Percentiles rank a stretch among this genome's conserved stretches.
phyloP scores from a whole-genome alignment of 2,888 invertebrate species.

The Lepidocyrtinus sp. region DNA sequence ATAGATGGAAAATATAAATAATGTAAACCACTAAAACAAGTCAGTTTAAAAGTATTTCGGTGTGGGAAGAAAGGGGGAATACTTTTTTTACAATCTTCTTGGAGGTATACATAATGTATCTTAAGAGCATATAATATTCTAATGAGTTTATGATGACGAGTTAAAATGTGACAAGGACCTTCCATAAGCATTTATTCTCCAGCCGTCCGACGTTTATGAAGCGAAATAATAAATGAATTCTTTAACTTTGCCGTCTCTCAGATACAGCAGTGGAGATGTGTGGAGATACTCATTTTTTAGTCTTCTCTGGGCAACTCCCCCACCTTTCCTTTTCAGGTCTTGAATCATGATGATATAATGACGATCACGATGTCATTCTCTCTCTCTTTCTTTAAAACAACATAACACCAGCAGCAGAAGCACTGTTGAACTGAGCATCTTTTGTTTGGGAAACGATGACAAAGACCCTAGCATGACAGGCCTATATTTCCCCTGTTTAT shows the following conservation, averaged over 20 bases:
- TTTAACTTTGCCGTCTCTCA: constrained; percentile 1
- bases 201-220: constrained; percentile 21
- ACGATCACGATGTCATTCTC: constrained; percentile 41
- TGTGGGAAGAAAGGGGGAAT: not conserved
- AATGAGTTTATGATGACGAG: constrained; percentile 62
- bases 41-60: constrained; percentile 8
- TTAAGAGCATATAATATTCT: constrained; percentile 42
- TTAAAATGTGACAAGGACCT: constrained; percentile 28
- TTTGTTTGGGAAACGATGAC: constrained; percentile 32
- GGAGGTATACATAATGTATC: constrained; percentile 8
- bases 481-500: constrained; percentile 48
- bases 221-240: constrained; percentile 21
- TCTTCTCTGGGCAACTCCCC: not conserved
- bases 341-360: constrained; percentile 39
- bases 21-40: constrained; percentile 16
- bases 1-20: constrained; percentile 8
- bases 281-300: not conserved
- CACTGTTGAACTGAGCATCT: not conserved
- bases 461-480: constrained; percentile 48
- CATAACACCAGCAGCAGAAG: constrained; percentile 7
- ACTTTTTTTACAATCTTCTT: not conserved
- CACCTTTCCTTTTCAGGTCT: not conserved
- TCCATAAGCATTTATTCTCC: not conserved
- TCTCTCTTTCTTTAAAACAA: constrained; percentile 16
- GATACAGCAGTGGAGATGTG: too few relatives aligned